Evolutionary conservation across 1,140 invertebrate species (phyloP).

Genomic region (Ridgeia piscesae): DNA sequence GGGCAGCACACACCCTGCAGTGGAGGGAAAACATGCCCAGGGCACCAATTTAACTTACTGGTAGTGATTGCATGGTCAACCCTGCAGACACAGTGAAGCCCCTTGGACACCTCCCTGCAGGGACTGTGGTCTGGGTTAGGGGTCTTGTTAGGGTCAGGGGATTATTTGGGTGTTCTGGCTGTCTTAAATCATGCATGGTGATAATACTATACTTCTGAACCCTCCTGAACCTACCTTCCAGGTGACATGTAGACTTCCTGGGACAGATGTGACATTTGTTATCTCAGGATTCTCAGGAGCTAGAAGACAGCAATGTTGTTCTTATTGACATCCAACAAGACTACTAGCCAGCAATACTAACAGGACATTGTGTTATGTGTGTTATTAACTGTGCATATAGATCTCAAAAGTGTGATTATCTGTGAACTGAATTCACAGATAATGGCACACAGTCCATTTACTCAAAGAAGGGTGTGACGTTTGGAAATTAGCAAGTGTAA

Average conservation of each 20-base stretch:
- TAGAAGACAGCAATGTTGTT: background rate
- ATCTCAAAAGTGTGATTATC: background rate
- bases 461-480: background rate
- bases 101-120: too few species aligned
- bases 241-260: background rate
- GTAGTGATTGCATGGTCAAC: too few species aligned
- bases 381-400: background rate
- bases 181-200: too few species aligned
- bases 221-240: background rate
- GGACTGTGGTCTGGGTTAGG: too few species aligned
- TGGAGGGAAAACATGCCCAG: too few species aligned
- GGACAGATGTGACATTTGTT: background rate
- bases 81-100: too few species aligned
- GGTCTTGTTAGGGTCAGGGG: too few species aligned
- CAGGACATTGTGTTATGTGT: background rate
- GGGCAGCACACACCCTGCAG: too few species aligned
- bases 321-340: background rate
- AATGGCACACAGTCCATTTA: background rate
- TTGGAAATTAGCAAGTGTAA: background rate
- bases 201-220: too few species aligned
- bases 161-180: too few species aligned
- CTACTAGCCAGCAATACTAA: background rate
- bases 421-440: background rate
- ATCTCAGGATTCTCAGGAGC: background rate
- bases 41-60: too few species aligned